phyloP scores from a whole-genome alignment of 2,888 invertebrate genomes.

The Drosophila anomalipes region DNA sequence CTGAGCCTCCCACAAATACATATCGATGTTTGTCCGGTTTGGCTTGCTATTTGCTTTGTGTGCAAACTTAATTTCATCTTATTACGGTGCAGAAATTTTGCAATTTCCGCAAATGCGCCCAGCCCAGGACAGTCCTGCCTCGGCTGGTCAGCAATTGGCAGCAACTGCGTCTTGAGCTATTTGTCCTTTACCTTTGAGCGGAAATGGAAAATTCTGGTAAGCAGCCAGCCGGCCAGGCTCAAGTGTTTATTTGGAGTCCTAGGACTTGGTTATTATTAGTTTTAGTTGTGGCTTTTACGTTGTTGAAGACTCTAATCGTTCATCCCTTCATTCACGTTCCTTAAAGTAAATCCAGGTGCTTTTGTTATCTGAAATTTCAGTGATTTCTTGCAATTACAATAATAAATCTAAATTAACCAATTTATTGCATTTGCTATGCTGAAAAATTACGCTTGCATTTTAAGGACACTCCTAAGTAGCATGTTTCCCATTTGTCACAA shows the following conservation, averaged over 20 bases:
- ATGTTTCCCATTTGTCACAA: constrained; percentile 46
- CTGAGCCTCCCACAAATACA: constrained; percentile 51
- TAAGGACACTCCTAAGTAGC: constrained; percentile 53
- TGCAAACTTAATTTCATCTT: constrained; percentile 79
- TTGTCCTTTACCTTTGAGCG: constrained; percentile 45
- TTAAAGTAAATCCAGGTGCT: constrained; percentile 6
- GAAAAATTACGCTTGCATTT: constrained; percentile 42
- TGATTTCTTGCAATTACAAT: constrained; percentile 2
- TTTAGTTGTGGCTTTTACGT: constrained; percentile 12
- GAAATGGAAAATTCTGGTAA: constrained; percentile 71
- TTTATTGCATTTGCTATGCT: constrained; percentile 36
- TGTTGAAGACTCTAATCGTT: neutral
- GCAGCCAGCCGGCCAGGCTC: constrained; percentile 26
- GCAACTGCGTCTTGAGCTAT: constrained; percentile 43
- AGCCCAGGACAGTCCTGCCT: neutral
- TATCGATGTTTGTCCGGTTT: constrained; percentile 46
- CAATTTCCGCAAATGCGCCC: constrained; percentile 69
- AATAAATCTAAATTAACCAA: constrained; percentile 45
- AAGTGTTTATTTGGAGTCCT: constrained; percentile 61
- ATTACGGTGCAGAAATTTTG: constrained; percentile 80
- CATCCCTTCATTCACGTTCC: neutral
- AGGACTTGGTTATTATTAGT: constrained; percentile 48
- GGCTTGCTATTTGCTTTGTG: constrained; percentile 56
- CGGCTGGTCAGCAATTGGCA: constrained; percentile 44
- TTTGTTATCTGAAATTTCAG: neutral